Evolutionary conservation across 2,797 vertebrate genomes (phyloP).

Genomic region (Muscicapa striata): DNA sequence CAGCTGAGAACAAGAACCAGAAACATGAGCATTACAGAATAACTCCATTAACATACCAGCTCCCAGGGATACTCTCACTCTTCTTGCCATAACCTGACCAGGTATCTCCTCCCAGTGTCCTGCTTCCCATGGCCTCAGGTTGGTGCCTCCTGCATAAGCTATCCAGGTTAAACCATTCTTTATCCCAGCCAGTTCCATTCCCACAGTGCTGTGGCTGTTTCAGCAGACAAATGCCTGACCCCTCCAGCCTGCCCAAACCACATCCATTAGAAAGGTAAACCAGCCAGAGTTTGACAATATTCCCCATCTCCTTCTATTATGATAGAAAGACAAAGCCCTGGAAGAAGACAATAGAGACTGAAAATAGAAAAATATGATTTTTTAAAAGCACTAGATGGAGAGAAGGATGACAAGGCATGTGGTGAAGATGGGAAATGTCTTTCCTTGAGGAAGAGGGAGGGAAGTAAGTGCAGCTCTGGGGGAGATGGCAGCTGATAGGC

Average conservation of each 20-base stretch:
- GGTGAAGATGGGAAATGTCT: neutral
- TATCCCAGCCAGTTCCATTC: too few relatives aligned
- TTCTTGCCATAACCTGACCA: too few relatives aligned
- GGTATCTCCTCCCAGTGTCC: too few relatives aligned
- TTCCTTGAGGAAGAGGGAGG: neutral
- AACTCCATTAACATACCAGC: too few relatives aligned
- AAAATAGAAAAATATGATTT: neutral
- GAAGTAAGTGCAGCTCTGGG: fast-evolving
- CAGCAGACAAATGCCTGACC: neutral
- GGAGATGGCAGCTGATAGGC: neutral
- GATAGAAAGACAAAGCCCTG: neutral
- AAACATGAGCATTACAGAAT: too few relatives aligned
- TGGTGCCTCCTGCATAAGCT: too few relatives aligned
- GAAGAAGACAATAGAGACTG: neutral
- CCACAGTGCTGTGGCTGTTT: neutral
- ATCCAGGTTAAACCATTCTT: too few relatives aligned
- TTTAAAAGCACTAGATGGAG: neutral
- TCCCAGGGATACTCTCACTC: too few relatives aligned
- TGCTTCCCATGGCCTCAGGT: too few relatives aligned
- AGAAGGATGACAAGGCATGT: neutral
- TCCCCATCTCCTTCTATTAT: fast-evolving
- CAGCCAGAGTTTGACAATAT: neutral
- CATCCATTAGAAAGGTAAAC: neutral
- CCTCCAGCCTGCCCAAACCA: neutral
- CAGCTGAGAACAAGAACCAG: too few relatives aligned